Evolutionary conservation across 2,797 vertebrate genomes (phyloP), one percentile per base, ranked within the genome.

Genomic region (Lepus oiostolus): DNA sequence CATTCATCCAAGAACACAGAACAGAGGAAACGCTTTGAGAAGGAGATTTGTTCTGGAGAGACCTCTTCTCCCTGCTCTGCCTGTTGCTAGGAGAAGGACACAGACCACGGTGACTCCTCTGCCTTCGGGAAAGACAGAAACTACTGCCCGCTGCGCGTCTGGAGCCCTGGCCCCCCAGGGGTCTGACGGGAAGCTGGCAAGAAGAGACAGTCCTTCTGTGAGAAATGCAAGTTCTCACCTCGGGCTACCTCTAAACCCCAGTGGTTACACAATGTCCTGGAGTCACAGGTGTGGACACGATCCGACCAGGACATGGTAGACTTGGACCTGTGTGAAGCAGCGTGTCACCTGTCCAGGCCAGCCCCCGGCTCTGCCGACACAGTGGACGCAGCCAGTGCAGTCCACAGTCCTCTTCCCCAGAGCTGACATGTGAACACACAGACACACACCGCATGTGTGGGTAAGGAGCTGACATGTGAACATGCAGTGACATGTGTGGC

Each of bases 251-350:
- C n/a, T 14, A 11, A 60, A 22, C 0, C 24, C 38, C 11, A 1
- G 8, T 0, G 58, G n/a, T 5, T 6, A 2, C 52, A 12, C 16
- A 62, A 10, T 0, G 13, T 10, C n/a, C n/a, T 1, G 38, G 17
- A 3, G 7, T 70, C 6, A 0, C 17, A 3, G 1, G 6, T 7
- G 6, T 16, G 22, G 0, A 0, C 9, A 42, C 7, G 42, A 42
- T 42, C 7, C 42, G 1, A 42, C 7, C 42, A 42, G 42, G 42
- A 42, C 42, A 1, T 42, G 7, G 42, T 7, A 42, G 42, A 42
- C 42, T 7, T 42, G 42, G 42, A 42, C 8, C 42, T 42, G 42
- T 7, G 42, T 42, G 42, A 42, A 42, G 42, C 42, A 42, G 7
- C 42, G 42, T 42, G 42, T 42, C 8, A 42, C 42, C 42, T 42